Percentiles rank a stretch among this genome's conserved stretches.
Evolutionary conservation across 2,797 vertebrate genomes (phyloP).

Genomic region (Myotis daubentonii): DNA sequence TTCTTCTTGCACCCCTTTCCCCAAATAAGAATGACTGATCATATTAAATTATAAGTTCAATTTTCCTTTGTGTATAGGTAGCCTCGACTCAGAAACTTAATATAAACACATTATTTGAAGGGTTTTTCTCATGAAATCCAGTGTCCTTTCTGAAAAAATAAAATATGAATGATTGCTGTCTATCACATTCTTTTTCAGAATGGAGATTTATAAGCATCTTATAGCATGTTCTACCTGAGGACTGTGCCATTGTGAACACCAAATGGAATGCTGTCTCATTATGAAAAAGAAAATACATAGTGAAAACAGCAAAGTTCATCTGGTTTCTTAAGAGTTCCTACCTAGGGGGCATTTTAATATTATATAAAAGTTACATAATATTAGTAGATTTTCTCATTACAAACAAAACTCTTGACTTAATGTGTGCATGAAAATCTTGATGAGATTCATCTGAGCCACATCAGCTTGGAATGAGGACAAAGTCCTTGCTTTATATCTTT

Average conservation of each 20-base stretch:
- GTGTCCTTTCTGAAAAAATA: background rate
- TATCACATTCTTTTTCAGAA: background rate
- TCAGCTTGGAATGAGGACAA: background rate
- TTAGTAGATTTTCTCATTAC: constrained; percentile 38
- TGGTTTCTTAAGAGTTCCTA: background rate
- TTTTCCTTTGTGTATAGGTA: background rate
- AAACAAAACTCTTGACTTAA: constrained; percentile 32
- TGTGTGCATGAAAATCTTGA: background rate
- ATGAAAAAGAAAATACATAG: constrained; percentile 1
- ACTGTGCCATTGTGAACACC: background rate
- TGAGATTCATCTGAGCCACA: background rate
- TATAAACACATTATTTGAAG: background rate
- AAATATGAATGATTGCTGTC: background rate
- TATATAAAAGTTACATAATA: background rate
- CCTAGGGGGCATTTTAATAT: background rate
- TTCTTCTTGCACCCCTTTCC: background rate
- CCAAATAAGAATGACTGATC: background rate
- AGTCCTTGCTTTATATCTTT: background rate
- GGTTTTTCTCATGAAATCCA: constrained; percentile 2
- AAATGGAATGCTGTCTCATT: background rate
- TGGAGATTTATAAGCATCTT: background rate
- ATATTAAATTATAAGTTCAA: constrained; percentile 21
- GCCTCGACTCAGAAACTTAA: background rate
- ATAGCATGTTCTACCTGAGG: background rate
- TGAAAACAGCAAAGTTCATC: background rate